A percentile compares a stretch with the other conserved stretches of the same genome.
phyloP scores from a whole-genome alignment of 2,797 vertebrate species.

The Mus minutoides region DNA sequence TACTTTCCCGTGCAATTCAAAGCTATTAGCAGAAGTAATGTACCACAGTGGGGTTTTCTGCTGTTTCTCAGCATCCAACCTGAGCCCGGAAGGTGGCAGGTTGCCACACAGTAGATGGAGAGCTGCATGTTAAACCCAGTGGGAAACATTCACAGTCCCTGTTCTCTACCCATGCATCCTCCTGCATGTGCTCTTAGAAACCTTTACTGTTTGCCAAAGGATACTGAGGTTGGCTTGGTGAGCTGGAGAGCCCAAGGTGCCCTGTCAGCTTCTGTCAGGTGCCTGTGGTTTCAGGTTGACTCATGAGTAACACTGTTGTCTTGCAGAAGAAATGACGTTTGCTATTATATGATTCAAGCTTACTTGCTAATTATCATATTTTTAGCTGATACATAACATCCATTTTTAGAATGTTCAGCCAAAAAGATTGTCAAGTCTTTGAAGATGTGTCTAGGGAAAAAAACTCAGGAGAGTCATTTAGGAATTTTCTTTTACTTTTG shows the following conservation, averaged over 20 bases:
- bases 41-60: not conserved
- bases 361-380: conserved; percentile 76
- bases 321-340: conserved; percentile 68
- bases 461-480: conserved; percentile 38
- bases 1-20: not conserved
- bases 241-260: not conserved
- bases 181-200: not conserved
- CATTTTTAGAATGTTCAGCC: conserved; percentile 77
- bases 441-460: conserved; percentile 68
- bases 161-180: not conserved
- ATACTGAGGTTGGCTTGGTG: too few relatives aligned
- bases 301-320: conserved; percentile 26
- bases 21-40: not conserved
- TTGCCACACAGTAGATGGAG: not conserved
- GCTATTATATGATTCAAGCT: conserved; percentile 72
- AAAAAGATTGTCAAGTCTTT: conserved; percentile 71
- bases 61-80: not conserved
- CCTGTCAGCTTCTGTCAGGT: not conserved
- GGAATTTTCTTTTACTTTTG: not conserved
- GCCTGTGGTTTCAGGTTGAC: conserved; percentile 5
- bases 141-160: not conserved
- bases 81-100: not conserved
- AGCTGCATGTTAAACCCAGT: not conserved
- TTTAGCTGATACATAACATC: conserved; percentile 77
- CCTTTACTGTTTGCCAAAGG: not conserved